A percentile compares a stretch with the other conserved stretches of the same genome.
phyloP scores from a whole-genome alignment of 2,797 vertebrate genomes.

The Tachyglossus aculeatus region DNA sequence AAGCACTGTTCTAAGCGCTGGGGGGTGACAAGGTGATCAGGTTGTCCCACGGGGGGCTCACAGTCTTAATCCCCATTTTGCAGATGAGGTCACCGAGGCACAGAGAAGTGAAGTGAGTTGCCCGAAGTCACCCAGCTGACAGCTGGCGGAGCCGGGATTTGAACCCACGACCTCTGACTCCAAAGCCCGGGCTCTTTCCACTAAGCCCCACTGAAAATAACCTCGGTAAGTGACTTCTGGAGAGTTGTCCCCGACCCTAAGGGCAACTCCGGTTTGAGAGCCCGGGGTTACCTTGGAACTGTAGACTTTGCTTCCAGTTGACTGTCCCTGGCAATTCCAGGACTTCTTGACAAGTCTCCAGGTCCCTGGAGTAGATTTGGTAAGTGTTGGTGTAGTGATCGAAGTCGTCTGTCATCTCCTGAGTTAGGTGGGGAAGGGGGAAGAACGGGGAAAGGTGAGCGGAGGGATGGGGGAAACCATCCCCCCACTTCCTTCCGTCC shows the following conservation, averaged over 20 bases:
- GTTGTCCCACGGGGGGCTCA: too few species aligned
- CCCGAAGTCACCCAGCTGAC: too few species aligned
- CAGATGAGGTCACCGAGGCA: too few species aligned
- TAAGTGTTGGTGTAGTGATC: slow-evolving; percentile 55
- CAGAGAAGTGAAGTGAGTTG: too few species aligned
- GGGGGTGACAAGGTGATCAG: too few species aligned
- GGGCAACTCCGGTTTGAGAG: too few species aligned
- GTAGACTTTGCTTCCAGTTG: slow-evolving; percentile 56
- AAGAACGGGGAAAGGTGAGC: neutral
- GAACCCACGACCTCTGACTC: neutral
- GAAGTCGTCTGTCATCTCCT: slow-evolving; percentile 51
- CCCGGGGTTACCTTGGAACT: slow-evolving; percentile 50
- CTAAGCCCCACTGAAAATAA: neutral
- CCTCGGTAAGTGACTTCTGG: too few species aligned
- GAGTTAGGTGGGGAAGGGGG: neutral
- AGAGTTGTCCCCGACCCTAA: too few species aligned
- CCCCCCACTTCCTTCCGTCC: too few species aligned
- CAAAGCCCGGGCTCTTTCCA: neutral
- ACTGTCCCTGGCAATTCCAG: slow-evolving; percentile 39
- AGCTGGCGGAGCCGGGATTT: neutral
- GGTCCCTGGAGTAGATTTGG: slow-evolving; percentile 43
- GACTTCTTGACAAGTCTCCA: slow-evolving; percentile 13
- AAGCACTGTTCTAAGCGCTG: too few species aligned
- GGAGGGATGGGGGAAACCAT: fast-evolving
- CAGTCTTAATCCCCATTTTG: too few species aligned